Evolutionary conservation across 2,113 vertebrate genomes (phyloP).

Genomic region (Dasyornis broadbenti): DNA sequence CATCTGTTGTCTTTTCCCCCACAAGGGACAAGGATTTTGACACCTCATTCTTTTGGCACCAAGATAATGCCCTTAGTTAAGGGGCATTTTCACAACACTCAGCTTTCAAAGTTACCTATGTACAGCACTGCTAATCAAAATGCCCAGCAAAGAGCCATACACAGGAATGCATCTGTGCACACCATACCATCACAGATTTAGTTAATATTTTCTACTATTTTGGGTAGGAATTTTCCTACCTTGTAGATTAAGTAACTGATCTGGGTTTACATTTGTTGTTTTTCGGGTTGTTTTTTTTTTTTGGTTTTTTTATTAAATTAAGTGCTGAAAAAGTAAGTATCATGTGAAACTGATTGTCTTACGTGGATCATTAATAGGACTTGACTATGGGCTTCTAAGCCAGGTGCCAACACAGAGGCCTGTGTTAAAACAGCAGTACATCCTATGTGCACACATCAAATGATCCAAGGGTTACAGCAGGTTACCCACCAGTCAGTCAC

Average conservation of each 20-base stretch:
- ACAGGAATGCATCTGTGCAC: neutral
- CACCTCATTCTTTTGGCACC: neutral
- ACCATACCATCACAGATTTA: neutral
- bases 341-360: neutral
- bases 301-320: neutral
- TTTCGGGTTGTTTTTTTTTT: neutral
- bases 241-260: neutral
- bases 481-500: neutral
- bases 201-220: neutral
- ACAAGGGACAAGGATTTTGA: neutral
- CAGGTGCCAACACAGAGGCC: neutral
- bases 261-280: neutral
- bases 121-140: neutral
- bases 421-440: neutral
- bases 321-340: neutral
- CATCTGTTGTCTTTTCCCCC: neutral
- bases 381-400: neutral
- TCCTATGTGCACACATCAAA: neutral
- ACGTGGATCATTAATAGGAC: neutral
- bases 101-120: neutral
- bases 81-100: neutral
- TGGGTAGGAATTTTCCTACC: neutral
- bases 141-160: neutral
- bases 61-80: neutral
- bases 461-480: neutral